Conservation (phyloP, 2,888 invertebrate species). For the Tenodera sinensis region DNA sequence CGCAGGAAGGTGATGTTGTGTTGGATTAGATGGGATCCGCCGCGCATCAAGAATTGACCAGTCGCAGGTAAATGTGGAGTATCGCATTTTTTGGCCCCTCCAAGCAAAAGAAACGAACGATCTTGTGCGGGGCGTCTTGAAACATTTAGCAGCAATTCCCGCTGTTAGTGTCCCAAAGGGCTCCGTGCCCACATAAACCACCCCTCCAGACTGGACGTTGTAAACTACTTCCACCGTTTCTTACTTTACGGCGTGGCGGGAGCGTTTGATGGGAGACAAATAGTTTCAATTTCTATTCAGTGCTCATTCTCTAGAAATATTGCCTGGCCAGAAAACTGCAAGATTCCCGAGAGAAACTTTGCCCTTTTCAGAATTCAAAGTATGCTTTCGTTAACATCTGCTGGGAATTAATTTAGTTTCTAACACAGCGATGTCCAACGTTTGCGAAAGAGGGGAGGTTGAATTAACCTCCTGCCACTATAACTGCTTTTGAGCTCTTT, state of each 20-base stretch:
- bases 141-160: slow-evolving; percentile 17
- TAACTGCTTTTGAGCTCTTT: too few species aligned
- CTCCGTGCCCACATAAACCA: neutral
- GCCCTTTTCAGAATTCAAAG: too few species aligned
- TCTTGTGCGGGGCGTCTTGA: neutral
- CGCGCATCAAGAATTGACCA: neutral
- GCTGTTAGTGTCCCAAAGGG: neutral
- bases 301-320: neutral
- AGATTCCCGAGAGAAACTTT: too few species aligned
- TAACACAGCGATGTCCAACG: too few species aligned
- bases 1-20: neutral
- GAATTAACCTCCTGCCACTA: too few species aligned
- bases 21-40: neutral
- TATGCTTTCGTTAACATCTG: too few species aligned
- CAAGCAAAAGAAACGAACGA: slow-evolving; percentile 4
- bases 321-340: too few species aligned
- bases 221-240: neutral
- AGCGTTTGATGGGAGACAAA: neutral
- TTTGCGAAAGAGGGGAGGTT: too few species aligned
- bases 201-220: neutral
- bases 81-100: neutral
- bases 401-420: too few species aligned
- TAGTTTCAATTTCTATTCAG: slow-evolving; percentile 7
- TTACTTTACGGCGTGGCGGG: neutral
- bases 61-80: neutral